phyloP scores from a whole-genome alignment of 2,888 invertebrate genomes.

The Xestobium rufovillosum region DNA sequence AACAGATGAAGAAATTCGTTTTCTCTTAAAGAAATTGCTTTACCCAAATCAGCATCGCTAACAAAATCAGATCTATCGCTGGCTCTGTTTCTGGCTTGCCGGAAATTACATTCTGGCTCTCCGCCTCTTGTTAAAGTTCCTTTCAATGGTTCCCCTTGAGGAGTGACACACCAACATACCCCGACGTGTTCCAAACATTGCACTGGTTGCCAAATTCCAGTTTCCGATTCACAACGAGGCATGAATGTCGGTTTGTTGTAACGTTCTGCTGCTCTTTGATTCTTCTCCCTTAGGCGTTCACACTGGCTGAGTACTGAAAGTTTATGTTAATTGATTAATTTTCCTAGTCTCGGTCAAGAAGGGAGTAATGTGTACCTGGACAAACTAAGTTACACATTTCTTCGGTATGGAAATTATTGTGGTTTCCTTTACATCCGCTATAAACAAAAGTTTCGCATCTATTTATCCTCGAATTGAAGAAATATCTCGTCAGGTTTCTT shows the following conservation, averaged over 20 bases:
- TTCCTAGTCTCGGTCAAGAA: neutral
- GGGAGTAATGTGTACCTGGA: slow-evolving; percentile 60
- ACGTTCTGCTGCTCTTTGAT: slow-evolving; percentile 62
- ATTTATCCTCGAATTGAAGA: slow-evolving; percentile 70
- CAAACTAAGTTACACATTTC: slow-evolving; percentile 73
- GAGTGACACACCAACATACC: slow-evolving; percentile 83
- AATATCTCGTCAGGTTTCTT: slow-evolving; percentile 53
- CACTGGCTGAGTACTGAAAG: slow-evolving; percentile 66
- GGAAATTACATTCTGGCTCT: slow-evolving; percentile 70
- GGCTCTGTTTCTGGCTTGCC: slow-evolving; percentile 62
- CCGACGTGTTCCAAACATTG: slow-evolving; percentile 72
- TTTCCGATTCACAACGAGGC: slow-evolving; percentile 64
- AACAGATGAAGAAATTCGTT: slow-evolving; percentile 5
- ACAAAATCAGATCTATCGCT: slow-evolving; percentile 32
- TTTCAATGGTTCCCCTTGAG: slow-evolving; percentile 72
- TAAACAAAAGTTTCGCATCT: slow-evolving; percentile 65
- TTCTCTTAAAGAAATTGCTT: neutral
- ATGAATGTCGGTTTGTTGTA: slow-evolving; percentile 69
- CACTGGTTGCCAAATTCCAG: slow-evolving; percentile 72
- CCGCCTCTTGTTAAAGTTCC: slow-evolving; percentile 70
- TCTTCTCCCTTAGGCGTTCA: slow-evolving; percentile 71
- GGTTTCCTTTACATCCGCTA: slow-evolving; percentile 71
- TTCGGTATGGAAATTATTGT: slow-evolving; percentile 77
- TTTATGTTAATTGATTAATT: slow-evolving; percentile 12
- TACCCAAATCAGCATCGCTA: slow-evolving; percentile 49